Evolutionary conservation across 2,888 invertebrate species (phyloP).

Genomic region (Ectropis crepuscularia): DNA sequence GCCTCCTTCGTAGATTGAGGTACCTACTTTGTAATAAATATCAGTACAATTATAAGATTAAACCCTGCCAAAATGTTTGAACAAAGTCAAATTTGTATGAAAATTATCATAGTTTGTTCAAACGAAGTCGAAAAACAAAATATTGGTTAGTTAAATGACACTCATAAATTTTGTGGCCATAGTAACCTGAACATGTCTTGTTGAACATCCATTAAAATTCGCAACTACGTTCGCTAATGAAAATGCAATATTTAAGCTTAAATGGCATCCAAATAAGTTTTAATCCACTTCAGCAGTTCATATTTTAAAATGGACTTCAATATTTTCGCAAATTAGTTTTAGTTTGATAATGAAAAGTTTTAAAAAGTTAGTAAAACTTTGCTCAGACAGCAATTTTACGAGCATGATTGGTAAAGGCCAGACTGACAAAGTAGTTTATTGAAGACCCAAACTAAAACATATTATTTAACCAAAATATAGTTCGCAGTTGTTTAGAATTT

Average conservation of each 20-base stretch:
- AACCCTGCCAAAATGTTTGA: too few species aligned
- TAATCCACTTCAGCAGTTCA: constrained; percentile 28
- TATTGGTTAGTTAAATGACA: too few species aligned
- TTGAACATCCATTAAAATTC: constrained; percentile 18
- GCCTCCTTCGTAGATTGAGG: too few species aligned
- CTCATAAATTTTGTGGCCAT: background rate
- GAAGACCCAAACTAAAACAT: background rate
- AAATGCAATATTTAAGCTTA: constrained; percentile 22
- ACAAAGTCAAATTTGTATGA: too few species aligned
- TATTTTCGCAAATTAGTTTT: constrained; percentile 41
- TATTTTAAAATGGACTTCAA: constrained; percentile 38
- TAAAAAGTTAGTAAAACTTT: constrained; percentile 31
- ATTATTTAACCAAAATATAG: too few species aligned
- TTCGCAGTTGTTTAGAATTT: too few species aligned
- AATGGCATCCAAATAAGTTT: constrained; percentile 30
- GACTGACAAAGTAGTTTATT: constrained; percentile 13
- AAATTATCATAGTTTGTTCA: too few species aligned
- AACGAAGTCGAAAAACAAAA: too few species aligned
- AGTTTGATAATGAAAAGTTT: constrained; percentile 38
- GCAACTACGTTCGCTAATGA: constrained; percentile 20
- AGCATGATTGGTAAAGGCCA: constrained; percentile 14
- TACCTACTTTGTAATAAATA: too few species aligned
- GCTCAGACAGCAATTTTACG: constrained; percentile 20
- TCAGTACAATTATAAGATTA: too few species aligned
- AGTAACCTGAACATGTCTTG: constrained; percentile 4